phyloP scores from a whole-genome alignment of 1,140 invertebrate species.

The Drosophila ironensis region DNA sequence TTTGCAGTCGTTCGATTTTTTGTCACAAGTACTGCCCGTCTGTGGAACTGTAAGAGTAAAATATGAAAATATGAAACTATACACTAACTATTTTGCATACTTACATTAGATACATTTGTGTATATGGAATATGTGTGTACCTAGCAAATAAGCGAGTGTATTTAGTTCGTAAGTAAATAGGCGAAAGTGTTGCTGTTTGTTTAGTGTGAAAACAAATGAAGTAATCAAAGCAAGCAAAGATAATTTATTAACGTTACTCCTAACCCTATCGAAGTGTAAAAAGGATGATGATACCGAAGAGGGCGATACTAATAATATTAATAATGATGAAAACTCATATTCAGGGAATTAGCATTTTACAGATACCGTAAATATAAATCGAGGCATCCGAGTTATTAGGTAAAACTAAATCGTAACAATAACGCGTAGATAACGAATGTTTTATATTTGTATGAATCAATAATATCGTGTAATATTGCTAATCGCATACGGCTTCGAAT shows the following conservation, averaged over 20 bases:
- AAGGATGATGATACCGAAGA: not conserved
- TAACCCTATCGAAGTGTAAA: slow-evolving; percentile 38
- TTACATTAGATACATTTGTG: slow-evolving; percentile 17
- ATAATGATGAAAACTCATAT: slow-evolving; percentile 78
- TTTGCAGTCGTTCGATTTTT: slow-evolving; percentile 56
- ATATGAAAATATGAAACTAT: too few species aligned
- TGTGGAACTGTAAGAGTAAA: slow-evolving; percentile 41
- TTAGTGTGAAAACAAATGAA: slow-evolving; percentile 40
- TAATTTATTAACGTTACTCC: slow-evolving; percentile 40
- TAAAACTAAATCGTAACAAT: too few species aligned
- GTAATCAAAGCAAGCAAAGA: slow-evolving; percentile 34
- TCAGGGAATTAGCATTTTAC: slow-evolving; percentile 82
- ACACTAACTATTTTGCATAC: slow-evolving; percentile 57
- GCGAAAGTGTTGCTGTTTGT: slow-evolving; percentile 56
- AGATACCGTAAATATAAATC: slow-evolving; percentile 43
- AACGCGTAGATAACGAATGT: slow-evolving; percentile 48
- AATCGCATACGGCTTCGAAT: slow-evolving; percentile 42
- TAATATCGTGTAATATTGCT: slow-evolving; percentile 45
- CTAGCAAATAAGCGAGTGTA: slow-evolving; percentile 29
- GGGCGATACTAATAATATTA: slow-evolving; percentile 28
- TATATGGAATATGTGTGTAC: slow-evolving; percentile 2
- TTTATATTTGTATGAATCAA: slow-evolving; percentile 58
- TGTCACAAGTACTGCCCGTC: slow-evolving; percentile 66
- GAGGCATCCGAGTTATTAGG: slow-evolving; percentile 43
- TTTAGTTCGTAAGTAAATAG: slow-evolving; percentile 39